Conservation (phyloP, 2,797 vertebrate genomes). For the Hemibagrus guttatus region DNA sequence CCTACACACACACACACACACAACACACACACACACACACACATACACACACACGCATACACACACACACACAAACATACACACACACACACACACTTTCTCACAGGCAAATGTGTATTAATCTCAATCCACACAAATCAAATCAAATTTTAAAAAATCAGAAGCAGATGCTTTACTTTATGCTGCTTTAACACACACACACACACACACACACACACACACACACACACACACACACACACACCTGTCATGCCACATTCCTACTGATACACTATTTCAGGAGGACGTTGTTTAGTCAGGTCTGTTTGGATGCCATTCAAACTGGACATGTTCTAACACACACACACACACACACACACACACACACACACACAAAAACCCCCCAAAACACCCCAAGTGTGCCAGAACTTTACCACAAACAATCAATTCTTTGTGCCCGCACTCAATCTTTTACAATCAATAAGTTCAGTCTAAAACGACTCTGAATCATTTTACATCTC, state of each 20-base stretch:
- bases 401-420: background rate
- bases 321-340: background rate
- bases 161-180: background rate
- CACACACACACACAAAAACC: background rate
- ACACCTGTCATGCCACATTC: constrained; percentile 24
- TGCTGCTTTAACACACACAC: constrained; percentile 16
- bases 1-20: constrained; percentile 25
- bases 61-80: constrained; percentile 24
- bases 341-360: background rate
- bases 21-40: constrained; percentile 37
- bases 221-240: constrained; percentile 14
- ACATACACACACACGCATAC: constrained; percentile 36
- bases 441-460: too few species aligned
- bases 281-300: constrained; percentile 27
- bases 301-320: constrained; percentile 16
- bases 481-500: background rate
- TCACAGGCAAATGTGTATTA: background rate
- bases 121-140: constrained; percentile 3
- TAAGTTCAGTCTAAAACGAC: background rate
- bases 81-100: constrained; percentile 22
- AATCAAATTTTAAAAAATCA: background rate
- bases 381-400: background rate
- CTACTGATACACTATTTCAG: constrained; percentile 24
- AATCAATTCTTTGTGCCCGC: too few species aligned
- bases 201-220: constrained; percentile 28